These are phyloP conservation scores for Trypoxylon attenuatum DNA, from an alignment of 2,888 invertebrate species.

Conservation along the genomic window DNA sequence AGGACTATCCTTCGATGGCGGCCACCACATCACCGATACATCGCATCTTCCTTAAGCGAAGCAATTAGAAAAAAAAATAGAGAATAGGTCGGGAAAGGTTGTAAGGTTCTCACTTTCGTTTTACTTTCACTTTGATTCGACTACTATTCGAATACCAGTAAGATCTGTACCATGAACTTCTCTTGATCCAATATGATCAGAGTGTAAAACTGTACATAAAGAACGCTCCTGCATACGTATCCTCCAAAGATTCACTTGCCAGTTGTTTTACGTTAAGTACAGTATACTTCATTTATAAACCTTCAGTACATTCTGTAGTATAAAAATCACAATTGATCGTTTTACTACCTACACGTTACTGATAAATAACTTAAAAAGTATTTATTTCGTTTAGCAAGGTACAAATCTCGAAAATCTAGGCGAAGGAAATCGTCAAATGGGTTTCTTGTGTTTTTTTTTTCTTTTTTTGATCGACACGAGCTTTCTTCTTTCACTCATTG, in stretches of 20 bases:
- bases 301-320: slow-evolving; percentile 49
- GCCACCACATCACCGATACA: slow-evolving; percentile 2
- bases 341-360: slow-evolving; percentile 63
- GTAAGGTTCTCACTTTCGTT: slow-evolving; percentile 31
- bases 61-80: background rate
- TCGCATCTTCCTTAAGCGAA: background rate
- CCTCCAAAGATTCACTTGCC: too few species aligned
- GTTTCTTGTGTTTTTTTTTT: too few species aligned
- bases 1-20: slow-evolving; percentile 49
- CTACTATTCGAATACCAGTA: too few species aligned
- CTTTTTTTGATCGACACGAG: slow-evolving; percentile 31
- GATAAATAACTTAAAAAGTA: slow-evolving; percentile 67
- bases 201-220: background rate
- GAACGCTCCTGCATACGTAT: too few species aligned
- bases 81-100: slow-evolving; percentile 16
- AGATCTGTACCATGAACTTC: too few species aligned
- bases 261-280: background rate
- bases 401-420: slow-evolving; percentile 50
- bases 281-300: background rate
- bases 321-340: slow-evolving; percentile 55
- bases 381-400: slow-evolving; percentile 49
- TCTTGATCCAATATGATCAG: too few species aligned
- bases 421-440: slow-evolving; percentile 39
- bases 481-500: slow-evolving; percentile 30
- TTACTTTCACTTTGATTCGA: too few species aligned